Evolutionary conservation across 2,113 vertebrate genomes (phyloP).

Genomic region (Austrofundulus limnaeus): DNA sequence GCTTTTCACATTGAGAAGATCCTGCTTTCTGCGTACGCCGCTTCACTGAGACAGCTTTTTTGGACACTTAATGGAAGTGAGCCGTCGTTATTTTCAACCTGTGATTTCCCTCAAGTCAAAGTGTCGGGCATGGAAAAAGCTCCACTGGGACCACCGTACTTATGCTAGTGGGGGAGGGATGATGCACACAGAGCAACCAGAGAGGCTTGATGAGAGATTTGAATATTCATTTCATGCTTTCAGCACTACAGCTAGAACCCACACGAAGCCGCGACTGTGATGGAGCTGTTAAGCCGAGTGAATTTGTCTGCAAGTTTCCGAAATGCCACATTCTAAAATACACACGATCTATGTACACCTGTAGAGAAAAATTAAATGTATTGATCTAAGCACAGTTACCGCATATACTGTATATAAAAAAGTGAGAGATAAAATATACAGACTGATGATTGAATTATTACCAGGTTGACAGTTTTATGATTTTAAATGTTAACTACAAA

Average conservation of each 20-base stretch:
- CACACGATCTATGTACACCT: slow-evolving; percentile 10
- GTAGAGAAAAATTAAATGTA: background rate
- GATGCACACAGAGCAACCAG: slow-evolving; percentile 22
- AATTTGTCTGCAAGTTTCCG: slow-evolving; percentile 3
- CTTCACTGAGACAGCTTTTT: background rate
- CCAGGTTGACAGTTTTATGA: slow-evolving; percentile 46
- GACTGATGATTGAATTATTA: slow-evolving; percentile 50
- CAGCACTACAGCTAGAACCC: slow-evolving; percentile 5
- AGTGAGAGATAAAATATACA: slow-evolving; percentile 11
- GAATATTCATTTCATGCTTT: slow-evolving; percentile 21
- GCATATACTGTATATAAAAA: slow-evolving; percentile 19
- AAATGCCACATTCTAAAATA: slow-evolving; percentile 2
- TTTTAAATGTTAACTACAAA: slow-evolving; percentile 52
- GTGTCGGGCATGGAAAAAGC: slow-evolving; percentile 5
- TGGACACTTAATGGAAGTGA: slow-evolving; percentile 4
- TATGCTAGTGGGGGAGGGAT: slow-evolving; percentile 21
- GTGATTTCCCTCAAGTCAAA: slow-evolving; percentile 5
- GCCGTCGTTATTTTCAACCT: slow-evolving; percentile 13
- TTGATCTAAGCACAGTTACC: slow-evolving; percentile 5
- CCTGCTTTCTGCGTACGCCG: background rate
- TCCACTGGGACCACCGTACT: slow-evolving; percentile 4
- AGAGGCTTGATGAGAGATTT: slow-evolving; percentile 28
- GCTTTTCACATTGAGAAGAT: background rate
- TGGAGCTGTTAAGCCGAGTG: slow-evolving; percentile 5
- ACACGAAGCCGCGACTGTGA: slow-evolving; percentile 7